phyloP scores from a whole-genome alignment of 2,888 invertebrate species.

The Nomada fabriciana region DNA sequence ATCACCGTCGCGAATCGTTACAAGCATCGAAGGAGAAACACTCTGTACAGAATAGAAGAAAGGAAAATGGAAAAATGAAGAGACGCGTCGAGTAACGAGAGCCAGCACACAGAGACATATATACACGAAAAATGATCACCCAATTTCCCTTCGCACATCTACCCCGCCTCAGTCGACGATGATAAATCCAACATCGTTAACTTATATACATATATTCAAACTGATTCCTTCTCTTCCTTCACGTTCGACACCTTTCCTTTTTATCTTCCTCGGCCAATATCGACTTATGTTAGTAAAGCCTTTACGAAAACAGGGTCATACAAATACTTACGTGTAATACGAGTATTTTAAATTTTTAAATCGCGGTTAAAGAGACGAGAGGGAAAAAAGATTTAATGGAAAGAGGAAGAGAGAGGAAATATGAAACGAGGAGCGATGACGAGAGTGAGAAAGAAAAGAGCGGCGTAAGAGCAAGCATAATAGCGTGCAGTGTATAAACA shows the following conservation, averaged over 20 bases:
- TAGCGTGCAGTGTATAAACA: slow-evolving; percentile 44
- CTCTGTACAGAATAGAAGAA: background rate
- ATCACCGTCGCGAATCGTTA: background rate
- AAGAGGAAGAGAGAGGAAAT: slow-evolving; percentile 9
- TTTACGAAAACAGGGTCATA: slow-evolving; percentile 82
- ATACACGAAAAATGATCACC: background rate
- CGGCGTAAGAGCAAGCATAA: slow-evolving; percentile 33
- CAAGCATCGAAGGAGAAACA: slow-evolving; percentile 24
- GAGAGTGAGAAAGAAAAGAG: background rate
- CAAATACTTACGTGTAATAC: slow-evolving; percentile 81
- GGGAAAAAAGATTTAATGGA: background rate
- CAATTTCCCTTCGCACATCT: slow-evolving; percentile 6
- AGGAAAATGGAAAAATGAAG: background rate
- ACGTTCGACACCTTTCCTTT: slow-evolving; percentile 57
- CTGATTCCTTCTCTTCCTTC: slow-evolving; percentile 50
- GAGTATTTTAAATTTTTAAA: slow-evolving; percentile 79
- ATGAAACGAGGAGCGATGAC: slow-evolving; percentile 3
- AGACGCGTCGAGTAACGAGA: slow-evolving; percentile 6
- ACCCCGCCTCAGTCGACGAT: slow-evolving; percentile 1
- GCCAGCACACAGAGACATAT: background rate
- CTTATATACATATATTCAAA: background rate
- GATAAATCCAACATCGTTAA: background rate
- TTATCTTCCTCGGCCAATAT: slow-evolving; percentile 75
- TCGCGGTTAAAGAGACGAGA: slow-evolving; percentile 52
- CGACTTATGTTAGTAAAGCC: slow-evolving; percentile 81